A percentile compares a stretch with the other conserved stretches of the same genome.
Evolutionary conservation across 2,113 vertebrate species (phyloP).

Genomic region (Lepidothrix coronata): DNA sequence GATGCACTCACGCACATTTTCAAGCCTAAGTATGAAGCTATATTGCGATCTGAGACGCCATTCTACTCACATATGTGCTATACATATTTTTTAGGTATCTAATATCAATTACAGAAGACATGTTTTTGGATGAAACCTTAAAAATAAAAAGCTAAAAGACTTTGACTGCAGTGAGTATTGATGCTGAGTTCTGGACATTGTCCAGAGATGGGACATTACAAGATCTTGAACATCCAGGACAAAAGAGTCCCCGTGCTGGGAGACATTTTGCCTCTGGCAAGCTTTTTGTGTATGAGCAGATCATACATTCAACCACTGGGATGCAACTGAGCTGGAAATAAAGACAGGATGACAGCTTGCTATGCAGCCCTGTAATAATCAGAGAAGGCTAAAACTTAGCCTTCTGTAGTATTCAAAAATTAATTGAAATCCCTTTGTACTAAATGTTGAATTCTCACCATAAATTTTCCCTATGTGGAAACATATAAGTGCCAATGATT

Average conservation of each 20-base stretch:
- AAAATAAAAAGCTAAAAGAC: background rate
- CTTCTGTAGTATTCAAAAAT: background rate
- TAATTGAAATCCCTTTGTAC: background rate
- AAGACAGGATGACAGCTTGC: background rate
- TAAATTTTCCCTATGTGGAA: background rate
- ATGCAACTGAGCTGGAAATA: background rate
- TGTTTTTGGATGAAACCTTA: background rate
- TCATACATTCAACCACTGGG: background rate
- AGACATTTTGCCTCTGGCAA: background rate
- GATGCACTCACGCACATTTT: background rate
- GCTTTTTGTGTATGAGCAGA: background rate
- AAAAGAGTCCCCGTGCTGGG: background rate
- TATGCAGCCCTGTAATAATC: background rate
- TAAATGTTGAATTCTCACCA: background rate
- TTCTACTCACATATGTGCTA: background rate
- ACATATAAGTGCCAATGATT: background rate
- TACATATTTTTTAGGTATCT: background rate
- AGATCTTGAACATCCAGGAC: background rate
- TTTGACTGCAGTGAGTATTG: background rate
- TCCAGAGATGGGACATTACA: background rate
- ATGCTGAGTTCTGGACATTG: background rate
- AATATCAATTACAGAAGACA: background rate
- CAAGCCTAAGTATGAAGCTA: background rate
- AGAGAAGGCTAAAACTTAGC: background rate
- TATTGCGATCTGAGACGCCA: background rate